Conservation (phyloP, 2,888 invertebrate species). For the Sabatieria punctata region DNA sequence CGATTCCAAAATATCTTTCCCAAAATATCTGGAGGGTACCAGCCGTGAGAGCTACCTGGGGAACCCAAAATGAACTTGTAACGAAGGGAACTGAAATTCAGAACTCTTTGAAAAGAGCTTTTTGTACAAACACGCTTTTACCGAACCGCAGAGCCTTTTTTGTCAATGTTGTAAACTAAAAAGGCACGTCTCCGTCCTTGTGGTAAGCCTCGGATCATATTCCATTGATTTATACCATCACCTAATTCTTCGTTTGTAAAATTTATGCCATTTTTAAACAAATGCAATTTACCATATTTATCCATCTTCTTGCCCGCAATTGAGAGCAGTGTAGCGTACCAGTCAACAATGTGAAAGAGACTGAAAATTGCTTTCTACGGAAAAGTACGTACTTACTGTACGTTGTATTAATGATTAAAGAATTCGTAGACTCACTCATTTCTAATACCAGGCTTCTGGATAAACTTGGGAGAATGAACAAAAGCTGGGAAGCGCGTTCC, state of each 20-base stretch:
- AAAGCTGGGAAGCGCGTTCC: constrained; percentile 36
- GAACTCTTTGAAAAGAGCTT: too few relatives aligned
- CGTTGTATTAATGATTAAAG: background rate
- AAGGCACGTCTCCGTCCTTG: too few relatives aligned
- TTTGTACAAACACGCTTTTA: too few relatives aligned
- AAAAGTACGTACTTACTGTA: background rate
- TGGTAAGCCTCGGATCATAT: constrained; percentile 21
- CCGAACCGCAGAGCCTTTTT: too few relatives aligned
- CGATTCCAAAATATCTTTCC: too few relatives aligned
- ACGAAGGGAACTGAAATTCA: constrained; percentile 26
- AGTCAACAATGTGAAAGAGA: constrained; percentile 36
- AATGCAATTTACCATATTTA: constrained; percentile 16
- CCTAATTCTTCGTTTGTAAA: constrained; percentile 10
- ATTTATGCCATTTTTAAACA: background rate
- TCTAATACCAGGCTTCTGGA: constrained; percentile 14
- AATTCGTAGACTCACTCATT: too few relatives aligned
- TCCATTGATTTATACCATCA: constrained; percentile 32
- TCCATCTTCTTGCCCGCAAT: constrained; percentile 29
- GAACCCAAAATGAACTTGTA: constrained; percentile 34
- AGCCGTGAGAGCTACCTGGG: constrained; percentile 25
- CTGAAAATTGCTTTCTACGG: constrained; percentile 15
- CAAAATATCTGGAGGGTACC: constrained; percentile 21
- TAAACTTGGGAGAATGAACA: constrained; percentile 29
- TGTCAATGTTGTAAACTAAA: too few relatives aligned
- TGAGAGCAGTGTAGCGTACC: constrained; percentile 35